phyloP scores from a whole-genome alignment of 2,888 invertebrate genomes.

The Ochropleura plecta region DNA sequence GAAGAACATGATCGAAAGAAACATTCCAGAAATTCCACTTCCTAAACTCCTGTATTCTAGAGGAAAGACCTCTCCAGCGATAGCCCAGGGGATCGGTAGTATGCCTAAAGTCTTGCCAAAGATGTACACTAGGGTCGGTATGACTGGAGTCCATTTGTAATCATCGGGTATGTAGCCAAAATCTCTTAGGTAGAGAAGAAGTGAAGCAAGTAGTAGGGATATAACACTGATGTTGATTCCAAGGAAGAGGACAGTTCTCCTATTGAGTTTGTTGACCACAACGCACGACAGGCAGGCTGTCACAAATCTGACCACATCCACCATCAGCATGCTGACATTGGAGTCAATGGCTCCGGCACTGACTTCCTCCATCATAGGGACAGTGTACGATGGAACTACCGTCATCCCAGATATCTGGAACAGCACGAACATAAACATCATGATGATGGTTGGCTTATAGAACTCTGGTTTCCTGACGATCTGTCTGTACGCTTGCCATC shows the following conservation, averaged over 20 bases:
- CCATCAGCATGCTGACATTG: constrained; percentile 91
- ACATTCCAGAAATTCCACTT: constrained; percentile 92
- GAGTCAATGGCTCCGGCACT: constrained; percentile 91
- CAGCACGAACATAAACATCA: constrained; percentile 92
- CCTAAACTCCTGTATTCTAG: constrained; percentile 91
- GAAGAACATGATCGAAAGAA: constrained; percentile 92
- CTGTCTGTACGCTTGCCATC: constrained; percentile 75
- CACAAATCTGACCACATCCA: constrained; percentile 91
- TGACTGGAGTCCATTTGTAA: constrained; percentile 85
- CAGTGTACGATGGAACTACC: constrained; percentile 93
- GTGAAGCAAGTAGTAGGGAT: constrained; percentile 88
- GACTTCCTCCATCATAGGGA: constrained; percentile 91
- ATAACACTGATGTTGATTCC: constrained; percentile 91
- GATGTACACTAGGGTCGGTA: constrained; percentile 90
- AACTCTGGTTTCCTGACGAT: constrained; percentile 87
- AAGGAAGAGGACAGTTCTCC: constrained; percentile 91
- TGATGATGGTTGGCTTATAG: constrained; percentile 91
- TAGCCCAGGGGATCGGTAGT: constrained; percentile 93
- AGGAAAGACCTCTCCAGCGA: constrained; percentile 93
- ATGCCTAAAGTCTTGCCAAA: constrained; percentile 91
- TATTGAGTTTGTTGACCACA: constrained; percentile 90
- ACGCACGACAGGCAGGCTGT: constrained; percentile 91
- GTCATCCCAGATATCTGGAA: constrained; percentile 93
- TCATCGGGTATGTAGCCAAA: constrained; percentile 77
- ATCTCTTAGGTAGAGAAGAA: constrained; percentile 83